Evolutionary conservation across 1,140 invertebrate species (phyloP), one percentile per base, ranked within the genome.

Genomic region (Drosophila nebulosa): DNA sequence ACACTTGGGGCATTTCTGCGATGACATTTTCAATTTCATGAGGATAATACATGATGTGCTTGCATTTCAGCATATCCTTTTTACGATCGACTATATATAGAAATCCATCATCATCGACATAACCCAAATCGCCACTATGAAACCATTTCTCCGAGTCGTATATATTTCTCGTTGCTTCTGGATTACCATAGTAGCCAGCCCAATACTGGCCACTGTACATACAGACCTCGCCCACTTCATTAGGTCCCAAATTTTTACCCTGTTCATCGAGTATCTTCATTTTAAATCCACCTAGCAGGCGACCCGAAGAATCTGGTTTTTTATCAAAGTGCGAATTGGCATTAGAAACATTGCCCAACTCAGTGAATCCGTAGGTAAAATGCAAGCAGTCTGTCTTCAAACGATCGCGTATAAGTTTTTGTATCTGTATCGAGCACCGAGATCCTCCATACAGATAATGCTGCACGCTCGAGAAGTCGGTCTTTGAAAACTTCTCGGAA

Each of bases 211-310:
- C 68, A 10, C 3, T 18, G 6, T 53, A 1, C 1, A 95, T 90
- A 88, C 93, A 95, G 9, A 96, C 75, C 89, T 96, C 95, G 7
- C 95, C 95, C 64, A 91, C 76, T 69, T 93, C 53, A 32, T 93
- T 86, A 0, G 94, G 91, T 1, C 94, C 94, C 14, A 95, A 73
- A 22, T 90, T 71, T 65, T 93, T 78, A 2, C 93, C 92, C 10
- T 91, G 94, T 24, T 94, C 93, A 6, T 90, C 6, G 4, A 78
- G 73, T 7, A 92, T 59, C 74, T 92, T 86, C 16, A 91, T 69
- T 5, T 50, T 39, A 55, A 75, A 24, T 42, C 81, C 85, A 9
- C 72, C 39, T 12, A 64, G 64, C 3, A 84, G 21, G 5, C 68
- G 50, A 58, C 74, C 68, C 22, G 67, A 46, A 2, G 68, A 53